These are phyloP conservation scores for Echeneis naucrates DNA, from an alignment of 2,797 vertebrate species.

Conservation along the genomic window DNA sequence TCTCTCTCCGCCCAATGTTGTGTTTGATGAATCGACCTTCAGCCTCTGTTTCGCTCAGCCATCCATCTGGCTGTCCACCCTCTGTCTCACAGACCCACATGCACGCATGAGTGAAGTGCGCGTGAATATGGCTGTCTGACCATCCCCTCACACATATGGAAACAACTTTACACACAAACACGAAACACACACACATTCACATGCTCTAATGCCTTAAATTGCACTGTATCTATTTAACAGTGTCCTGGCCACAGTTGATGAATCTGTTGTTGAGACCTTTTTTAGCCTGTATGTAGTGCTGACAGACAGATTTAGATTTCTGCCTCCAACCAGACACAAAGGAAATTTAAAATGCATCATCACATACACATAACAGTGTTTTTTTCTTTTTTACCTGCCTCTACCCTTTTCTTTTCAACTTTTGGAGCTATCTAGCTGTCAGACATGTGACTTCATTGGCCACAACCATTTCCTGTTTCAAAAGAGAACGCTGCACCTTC, in stretches of 20 bases:
- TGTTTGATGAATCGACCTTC: conserved; percentile 82
- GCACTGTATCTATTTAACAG: neutral
- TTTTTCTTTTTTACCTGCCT: neutral
- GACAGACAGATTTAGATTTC: neutral
- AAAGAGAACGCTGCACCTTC: neutral
- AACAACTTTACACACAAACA: conserved; percentile 4
- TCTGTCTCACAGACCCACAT: conserved; percentile 69
- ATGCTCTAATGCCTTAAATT: neutral
- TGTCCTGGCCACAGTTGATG: neutral
- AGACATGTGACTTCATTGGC: neutral
- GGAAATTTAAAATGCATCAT: neutral
- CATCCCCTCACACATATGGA: conserved; percentile 20
- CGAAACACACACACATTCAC: neutral
- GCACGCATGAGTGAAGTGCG: conserved; percentile 32
- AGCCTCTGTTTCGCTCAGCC: conserved; percentile 77
- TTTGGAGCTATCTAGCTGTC: neutral
- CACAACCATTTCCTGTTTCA: neutral
- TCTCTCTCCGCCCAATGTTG: conserved; percentile 63
- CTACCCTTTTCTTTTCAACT: neutral
- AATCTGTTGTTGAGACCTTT: neutral
- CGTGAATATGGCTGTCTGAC: conserved; percentile 36
- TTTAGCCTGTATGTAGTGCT: neutral
- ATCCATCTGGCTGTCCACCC: conserved; percentile 81
- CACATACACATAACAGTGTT: no score
- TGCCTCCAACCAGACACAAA: neutral